Conservation (phyloP, 2,113 vertebrate species). For the Pedionomus torquatus region DNA sequence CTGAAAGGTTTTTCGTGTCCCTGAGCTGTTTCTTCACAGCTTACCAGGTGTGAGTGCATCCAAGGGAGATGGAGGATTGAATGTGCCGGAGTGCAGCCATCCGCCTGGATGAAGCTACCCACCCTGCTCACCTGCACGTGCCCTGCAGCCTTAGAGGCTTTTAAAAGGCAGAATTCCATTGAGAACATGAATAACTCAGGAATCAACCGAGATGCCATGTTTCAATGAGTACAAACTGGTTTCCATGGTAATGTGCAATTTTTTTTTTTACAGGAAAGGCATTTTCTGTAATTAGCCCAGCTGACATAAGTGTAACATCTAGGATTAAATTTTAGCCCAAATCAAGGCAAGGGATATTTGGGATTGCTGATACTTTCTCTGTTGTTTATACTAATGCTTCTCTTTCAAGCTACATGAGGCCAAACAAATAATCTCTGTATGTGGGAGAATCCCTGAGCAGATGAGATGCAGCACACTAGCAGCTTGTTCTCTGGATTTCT, state of each 20-base stretch:
- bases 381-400: neutral
- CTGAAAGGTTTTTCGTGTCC: neutral
- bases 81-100: neutral
- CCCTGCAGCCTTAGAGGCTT: neutral
- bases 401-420: neutral
- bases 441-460: neutral
- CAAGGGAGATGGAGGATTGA: neutral
- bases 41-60: neutral
- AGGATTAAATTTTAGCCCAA: neutral
- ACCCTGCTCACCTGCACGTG: neutral
- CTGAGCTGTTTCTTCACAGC: neutral
- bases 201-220: neutral
- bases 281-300: neutral
- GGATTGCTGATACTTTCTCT: neutral
- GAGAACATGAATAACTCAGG: neutral
- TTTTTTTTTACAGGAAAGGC: neutral
- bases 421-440: neutral
- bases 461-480: neutral
- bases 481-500: neutral
- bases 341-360: neutral
- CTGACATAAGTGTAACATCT: neutral
- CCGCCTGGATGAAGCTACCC: neutral
- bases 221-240: neutral
- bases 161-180: neutral
- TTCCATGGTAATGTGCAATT: neutral